Base-by-base conservation (phyloP, 2,797 vertebrate genomes). In the Odontamblyopus rebecca region DNA sequence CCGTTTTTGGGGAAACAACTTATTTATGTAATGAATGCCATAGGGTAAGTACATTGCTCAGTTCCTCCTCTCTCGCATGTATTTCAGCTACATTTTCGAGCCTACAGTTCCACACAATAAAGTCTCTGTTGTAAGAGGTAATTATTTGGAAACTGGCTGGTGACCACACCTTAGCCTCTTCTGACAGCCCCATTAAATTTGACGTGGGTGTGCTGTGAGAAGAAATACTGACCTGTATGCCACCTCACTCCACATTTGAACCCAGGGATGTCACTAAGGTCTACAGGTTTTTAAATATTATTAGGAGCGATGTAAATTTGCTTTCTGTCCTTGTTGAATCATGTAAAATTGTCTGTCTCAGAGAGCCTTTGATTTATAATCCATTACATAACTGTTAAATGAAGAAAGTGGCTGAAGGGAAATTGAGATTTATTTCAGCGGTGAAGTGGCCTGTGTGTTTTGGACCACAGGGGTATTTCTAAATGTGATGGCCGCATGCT, bases 391-490 rank as follows among this genome's bases (percentile, higher is more conserved):
- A 87, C 77, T 59, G 76, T 69, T 84, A 77, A 88, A 89, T 74
- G 84, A 88, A 83, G 82, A 83, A 82, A 90, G 88, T 73, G 89
- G 78, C 76, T 48, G 79, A 80, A 59, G 84, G 91, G 89, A 91
- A 93, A 89, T 89, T 83, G 88, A 91, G 88, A 89, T 92, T 89
- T 90, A 87, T 91, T 91, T 86, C 91, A 84, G 90, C 53, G 87
- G 85, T 90, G 85, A 73, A 75, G 81, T 57, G 56, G 78, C 64
- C 80, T 92, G 92, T 93, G 85, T 88, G 88, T 76, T 89, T 92
- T 93, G 91, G 91, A 93, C 86, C 85, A 64, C 78, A 77, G 73
- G 61, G 44, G 74, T 88, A 77, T 90, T 92, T 92, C 86, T 91
- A 89, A 93, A 92, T 89, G 89, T 76, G 85, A 67, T 73, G 78